A percentile compares a stretch with the other conserved stretches of the same genome.
phyloP scores from a whole-genome alignment of 30 jellyfish, hydroid and myxozoan species.

The Hydractinia symbiolongicarpus region DNA sequence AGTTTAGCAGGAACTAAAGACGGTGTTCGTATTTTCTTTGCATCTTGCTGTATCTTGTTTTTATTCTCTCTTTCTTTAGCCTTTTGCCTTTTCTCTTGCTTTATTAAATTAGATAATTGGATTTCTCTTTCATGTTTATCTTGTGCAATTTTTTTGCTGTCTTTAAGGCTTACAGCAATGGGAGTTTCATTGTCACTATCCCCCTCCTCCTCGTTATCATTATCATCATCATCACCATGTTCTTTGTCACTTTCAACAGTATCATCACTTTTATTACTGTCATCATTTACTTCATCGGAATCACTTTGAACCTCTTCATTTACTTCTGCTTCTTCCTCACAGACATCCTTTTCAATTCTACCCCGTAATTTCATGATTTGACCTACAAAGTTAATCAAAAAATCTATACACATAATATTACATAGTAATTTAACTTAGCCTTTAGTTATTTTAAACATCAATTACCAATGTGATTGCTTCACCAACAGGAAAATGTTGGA shows the following conservation, averaged over 20 bases:
- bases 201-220: background rate
- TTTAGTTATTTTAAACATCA: too few relatives aligned
- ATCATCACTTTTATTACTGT: background rate
- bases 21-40: background rate
- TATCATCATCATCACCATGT: background rate
- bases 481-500: too few relatives aligned
- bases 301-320: background rate
- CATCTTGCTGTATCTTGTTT: slow-evolving; percentile 23
- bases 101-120: slow-evolving; percentile 18
- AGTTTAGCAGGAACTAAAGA: slow-evolving; percentile 26
- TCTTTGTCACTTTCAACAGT: slow-evolving; percentile 12
- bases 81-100: slow-evolving; percentile 27
- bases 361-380: too few relatives aligned
- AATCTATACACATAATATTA: too few relatives aligned
- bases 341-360: background rate
- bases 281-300: background rate
- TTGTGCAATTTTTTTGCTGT: slow-evolving; percentile 39
- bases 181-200: slow-evolving; percentile 64
- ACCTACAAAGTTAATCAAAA: too few relatives aligned
- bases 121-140: slow-evolving; percentile 25
- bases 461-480: too few relatives aligned
- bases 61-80: slow-evolving; percentile 34
- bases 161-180: slow-evolving; percentile 38
- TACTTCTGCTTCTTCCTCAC: background rate
- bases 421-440: too few relatives aligned